phyloP scores from a whole-genome alignment of 2,888 invertebrate species.

The Meteorus colon region DNA sequence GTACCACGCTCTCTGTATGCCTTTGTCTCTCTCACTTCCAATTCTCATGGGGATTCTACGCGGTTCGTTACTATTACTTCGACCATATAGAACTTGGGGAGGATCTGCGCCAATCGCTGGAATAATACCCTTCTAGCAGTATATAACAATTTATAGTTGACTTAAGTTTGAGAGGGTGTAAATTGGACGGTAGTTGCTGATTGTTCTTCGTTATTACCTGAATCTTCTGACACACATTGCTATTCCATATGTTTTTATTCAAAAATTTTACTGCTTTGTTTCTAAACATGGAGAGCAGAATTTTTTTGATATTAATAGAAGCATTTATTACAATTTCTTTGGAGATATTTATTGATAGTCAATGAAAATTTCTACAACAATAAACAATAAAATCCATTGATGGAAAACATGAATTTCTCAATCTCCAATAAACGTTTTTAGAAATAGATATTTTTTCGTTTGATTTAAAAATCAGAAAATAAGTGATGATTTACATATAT shows the following conservation, averaged over 20 bases:
- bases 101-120: slow-evolving; percentile 59
- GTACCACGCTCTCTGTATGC: not conserved
- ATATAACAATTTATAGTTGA: slow-evolving; percentile 25
- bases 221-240: not conserved
- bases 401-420: too few species aligned
- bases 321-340: too few species aligned
- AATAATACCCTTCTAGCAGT: slow-evolving; percentile 50
- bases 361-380: too few species aligned
- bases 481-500: too few species aligned
- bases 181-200: slow-evolving; percentile 4
- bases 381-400: too few species aligned
- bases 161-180: slow-evolving; percentile 5
- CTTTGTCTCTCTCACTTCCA: slow-evolving; percentile 9
- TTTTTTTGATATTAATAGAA: too few species aligned
- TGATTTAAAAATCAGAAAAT: too few species aligned
- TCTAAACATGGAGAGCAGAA: too few species aligned
- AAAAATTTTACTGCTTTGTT: too few species aligned
- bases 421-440: too few species aligned
- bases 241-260: not conserved
- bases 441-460: too few species aligned
- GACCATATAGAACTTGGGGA: slow-evolving; percentile 53
- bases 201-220: slow-evolving; percentile 3
- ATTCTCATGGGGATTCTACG: slow-evolving; percentile 6
- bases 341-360: too few species aligned
- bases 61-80: slow-evolving; percentile 55